Conservation (phyloP, 2,113 vertebrate species). For the Columba janthina region DNA sequence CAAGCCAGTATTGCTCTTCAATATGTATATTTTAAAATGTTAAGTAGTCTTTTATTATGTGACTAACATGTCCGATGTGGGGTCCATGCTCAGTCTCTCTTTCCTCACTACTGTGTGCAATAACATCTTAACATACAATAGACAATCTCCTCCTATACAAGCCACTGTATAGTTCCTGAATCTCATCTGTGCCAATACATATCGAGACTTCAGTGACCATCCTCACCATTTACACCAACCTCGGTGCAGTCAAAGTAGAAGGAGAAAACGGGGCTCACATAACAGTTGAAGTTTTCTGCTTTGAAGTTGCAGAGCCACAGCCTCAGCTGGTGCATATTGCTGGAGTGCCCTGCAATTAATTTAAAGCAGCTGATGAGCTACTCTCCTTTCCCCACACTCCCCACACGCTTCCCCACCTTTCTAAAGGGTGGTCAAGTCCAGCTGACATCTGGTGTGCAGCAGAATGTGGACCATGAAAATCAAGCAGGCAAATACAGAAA, state of each 20-base stretch:
- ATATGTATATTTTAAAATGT: background rate
- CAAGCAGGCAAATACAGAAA: background rate
- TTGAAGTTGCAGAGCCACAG: background rate
- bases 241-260: background rate
- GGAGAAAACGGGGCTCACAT: rapidly evolving
- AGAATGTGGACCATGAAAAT: background rate
- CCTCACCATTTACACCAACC: background rate
- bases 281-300: background rate
- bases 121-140: background rate
- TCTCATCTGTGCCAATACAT: background rate
- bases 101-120: background rate
- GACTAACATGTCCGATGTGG: background rate
- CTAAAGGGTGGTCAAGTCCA: background rate
- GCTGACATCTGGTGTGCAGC: background rate
- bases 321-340: background rate
- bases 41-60: background rate
- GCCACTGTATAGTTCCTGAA: background rate
- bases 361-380: background rate
- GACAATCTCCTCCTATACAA: background rate
- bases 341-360: background rate
- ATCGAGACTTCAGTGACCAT: background rate
- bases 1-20: background rate
- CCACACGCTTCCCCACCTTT: background rate
- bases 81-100: background rate
- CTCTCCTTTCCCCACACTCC: background rate